phyloP scores from a whole-genome alignment of 1,140 invertebrate genomes.

The Drosophila elegans region DNA sequence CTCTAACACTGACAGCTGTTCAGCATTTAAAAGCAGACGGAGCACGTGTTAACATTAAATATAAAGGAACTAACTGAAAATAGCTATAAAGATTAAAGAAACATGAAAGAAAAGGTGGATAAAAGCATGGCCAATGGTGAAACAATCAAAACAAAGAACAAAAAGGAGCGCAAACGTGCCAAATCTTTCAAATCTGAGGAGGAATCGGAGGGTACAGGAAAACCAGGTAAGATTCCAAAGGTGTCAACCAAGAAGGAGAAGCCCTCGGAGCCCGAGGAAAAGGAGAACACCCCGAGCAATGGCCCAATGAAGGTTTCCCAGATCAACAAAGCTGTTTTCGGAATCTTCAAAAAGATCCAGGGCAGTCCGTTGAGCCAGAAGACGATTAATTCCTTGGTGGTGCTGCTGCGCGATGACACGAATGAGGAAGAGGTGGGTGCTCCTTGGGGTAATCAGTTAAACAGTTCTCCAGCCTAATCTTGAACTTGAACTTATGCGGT shows the following conservation, averaged over 20 bases:
- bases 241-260: slow-evolving; percentile 1
- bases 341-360: slow-evolving; percentile 37
- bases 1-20: too few species aligned
- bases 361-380: neutral
- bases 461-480: neutral
- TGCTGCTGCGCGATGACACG: slow-evolving; percentile 19
- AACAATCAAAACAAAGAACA: neutral
- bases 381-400: slow-evolving; percentile 33
- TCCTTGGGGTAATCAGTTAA: neutral
- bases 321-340: slow-evolving; percentile 53
- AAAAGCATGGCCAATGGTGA: slow-evolving; percentile 5
- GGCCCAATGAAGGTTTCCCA: slow-evolving; percentile 9
- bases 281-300: slow-evolving; percentile 29
- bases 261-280: slow-evolving; percentile 5
- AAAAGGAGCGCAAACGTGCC: slow-evolving; percentile 4
- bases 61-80: neutral
- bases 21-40: too few species aligned
- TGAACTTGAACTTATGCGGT: neutral
- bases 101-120: slow-evolving; percentile 5
- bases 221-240: slow-evolving; percentile 12
- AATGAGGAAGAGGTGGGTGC: slow-evolving; percentile 13
- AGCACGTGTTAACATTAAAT: neutral
- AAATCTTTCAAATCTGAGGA: slow-evolving; percentile 12
- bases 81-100: neutral
- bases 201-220: neutral